Percentiles rank a stretch among this genome's conserved stretches.
Conservation (phyloP, 2,888 invertebrate genomes). For the Phaedon cochleariae region DNA sequence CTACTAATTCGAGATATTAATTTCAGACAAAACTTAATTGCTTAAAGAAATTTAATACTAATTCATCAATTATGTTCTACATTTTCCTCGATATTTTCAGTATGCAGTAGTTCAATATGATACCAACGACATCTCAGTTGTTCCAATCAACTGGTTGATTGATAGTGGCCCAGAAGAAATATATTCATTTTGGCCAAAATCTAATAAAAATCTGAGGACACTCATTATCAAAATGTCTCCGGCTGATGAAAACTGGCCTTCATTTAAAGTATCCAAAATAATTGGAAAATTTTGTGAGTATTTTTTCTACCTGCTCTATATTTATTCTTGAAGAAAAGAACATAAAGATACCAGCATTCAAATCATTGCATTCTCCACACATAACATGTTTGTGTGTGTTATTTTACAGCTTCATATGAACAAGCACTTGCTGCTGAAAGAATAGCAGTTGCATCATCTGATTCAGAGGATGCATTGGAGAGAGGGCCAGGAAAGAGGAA, state of each 20-base stretch:
- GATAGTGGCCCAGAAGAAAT: background rate
- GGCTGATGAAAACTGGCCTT: slow-evolving; percentile 2
- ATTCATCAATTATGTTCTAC: background rate
- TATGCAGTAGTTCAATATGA: slow-evolving; percentile 11
- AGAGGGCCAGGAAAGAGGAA: background rate
- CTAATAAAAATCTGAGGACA: background rate
- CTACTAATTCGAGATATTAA: too few relatives aligned
- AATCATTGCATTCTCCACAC: too few relatives aligned
- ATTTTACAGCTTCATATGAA: background rate
- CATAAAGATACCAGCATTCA: too few relatives aligned
- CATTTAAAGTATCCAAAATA: background rate
- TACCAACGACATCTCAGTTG: background rate
- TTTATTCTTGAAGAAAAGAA: background rate
- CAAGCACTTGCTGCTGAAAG: background rate
- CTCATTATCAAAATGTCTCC: slow-evolving; percentile 2
- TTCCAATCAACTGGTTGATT: slow-evolving; percentile 6
- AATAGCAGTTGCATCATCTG: slow-evolving; percentile 4
- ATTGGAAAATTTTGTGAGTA: slow-evolving; percentile 2
- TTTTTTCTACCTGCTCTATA: background rate
- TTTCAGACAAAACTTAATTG: too few relatives aligned
- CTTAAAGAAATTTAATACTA: too few relatives aligned
- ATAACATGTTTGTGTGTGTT: too few relatives aligned
- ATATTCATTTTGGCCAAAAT: background rate
- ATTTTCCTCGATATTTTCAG: background rate
- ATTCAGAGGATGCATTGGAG: slow-evolving; percentile 5